Conservation (phyloP, 2,888 invertebrate genomes). For the Elgonia sp. region DNA sequence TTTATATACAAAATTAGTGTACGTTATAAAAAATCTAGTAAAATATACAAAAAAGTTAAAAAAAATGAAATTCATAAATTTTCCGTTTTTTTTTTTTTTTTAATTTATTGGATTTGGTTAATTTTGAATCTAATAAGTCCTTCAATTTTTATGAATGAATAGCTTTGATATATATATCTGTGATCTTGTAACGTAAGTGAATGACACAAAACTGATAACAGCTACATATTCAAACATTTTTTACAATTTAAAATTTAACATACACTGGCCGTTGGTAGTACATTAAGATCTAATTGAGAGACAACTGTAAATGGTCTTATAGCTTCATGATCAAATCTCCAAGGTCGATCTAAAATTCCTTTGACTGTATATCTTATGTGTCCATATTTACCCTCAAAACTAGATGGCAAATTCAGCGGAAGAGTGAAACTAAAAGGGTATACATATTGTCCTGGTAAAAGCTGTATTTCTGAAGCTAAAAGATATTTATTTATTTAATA, state of each 20-base stretch:
- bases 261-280: not conserved
- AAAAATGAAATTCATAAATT: too few relatives aligned
- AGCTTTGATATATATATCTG: too few relatives aligned
- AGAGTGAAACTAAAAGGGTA: conserved; percentile 91
- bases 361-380: conserved; percentile 93
- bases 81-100: too few relatives aligned
- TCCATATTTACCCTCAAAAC: conserved; percentile 90
- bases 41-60: too few relatives aligned
- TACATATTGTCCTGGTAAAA: conserved; percentile 90
- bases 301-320: not conserved
- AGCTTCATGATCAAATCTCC: conserved; percentile 84
- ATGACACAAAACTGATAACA: not conserved
- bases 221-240: not conserved
- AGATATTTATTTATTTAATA: not conserved
- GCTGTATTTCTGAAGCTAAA: conserved; percentile 87
- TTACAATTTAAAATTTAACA: not conserved
- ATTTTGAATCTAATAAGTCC: too few relatives aligned
- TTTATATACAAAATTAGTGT: too few relatives aligned
- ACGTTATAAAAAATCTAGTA: too few relatives aligned
- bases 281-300: not conserved
- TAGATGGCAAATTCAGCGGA: conserved; percentile 92
- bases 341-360: conserved; percentile 92
- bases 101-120: too few relatives aligned
- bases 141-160: too few relatives aligned
- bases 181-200: too few relatives aligned